These are phyloP conservation scores for Drosophila affinis DNA, from an alignment of 2,888 invertebrate species.

Conservation along the genomic window DNA sequence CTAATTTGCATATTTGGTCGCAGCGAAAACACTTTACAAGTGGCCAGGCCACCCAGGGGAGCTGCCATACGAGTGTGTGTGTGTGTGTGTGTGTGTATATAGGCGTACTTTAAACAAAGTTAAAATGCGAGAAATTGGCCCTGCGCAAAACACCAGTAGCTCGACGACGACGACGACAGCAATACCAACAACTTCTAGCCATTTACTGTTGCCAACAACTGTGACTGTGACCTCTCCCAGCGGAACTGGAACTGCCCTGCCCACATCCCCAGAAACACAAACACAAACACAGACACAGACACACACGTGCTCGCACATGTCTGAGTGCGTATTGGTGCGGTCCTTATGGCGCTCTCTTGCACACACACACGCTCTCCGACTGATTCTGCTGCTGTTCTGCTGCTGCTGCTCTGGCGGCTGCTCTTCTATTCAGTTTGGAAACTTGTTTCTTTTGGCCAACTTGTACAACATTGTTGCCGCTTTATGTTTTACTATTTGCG, in stretches of 20 bases:
- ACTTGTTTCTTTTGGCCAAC: conserved; percentile 78
- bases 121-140: conserved; percentile 70
- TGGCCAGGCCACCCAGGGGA: conserved; percentile 79
- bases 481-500: conserved; percentile 58
- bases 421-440: conserved; percentile 67
- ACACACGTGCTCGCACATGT: not conserved
- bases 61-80: not conserved
- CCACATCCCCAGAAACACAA: conserved; percentile 6
- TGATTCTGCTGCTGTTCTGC: conserved; percentile 11
- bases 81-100: conserved; percentile 32
- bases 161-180: conserved; percentile 12
- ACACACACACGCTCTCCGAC: conserved; percentile 18
- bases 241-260: conserved; percentile 51
- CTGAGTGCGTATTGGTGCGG: conserved; percentile 29
- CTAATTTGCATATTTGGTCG: conserved; percentile 78
- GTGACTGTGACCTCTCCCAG: conserved; percentile 30
- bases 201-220: conserved; percentile 75
- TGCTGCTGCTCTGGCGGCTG: conserved; percentile 18
- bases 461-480: conserved; percentile 76
- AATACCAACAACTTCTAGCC: conserved; percentile 58
- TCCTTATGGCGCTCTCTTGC: conserved; percentile 52
- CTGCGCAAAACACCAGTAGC: conserved; percentile 70
- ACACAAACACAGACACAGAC: too few relatives aligned
- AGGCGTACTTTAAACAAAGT: conserved; percentile 75
- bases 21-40: conserved; percentile 73